A percentile compares a stretch with the other conserved stretches of the same genome.
Evolutionary conservation across 2,888 invertebrate species (phyloP).

Genomic region (Lucinisca nassula): DNA sequence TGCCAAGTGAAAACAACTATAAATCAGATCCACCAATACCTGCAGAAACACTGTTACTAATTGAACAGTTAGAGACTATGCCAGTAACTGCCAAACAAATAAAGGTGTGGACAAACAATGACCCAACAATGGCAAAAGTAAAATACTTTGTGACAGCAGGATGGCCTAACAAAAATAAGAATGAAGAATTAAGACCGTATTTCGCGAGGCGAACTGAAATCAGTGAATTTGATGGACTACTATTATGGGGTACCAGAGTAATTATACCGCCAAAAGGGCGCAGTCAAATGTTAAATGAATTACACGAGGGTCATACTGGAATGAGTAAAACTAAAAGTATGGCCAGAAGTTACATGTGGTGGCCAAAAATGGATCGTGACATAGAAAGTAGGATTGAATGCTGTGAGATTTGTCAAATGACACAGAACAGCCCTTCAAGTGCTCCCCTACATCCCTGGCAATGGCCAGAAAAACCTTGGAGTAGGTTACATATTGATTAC

Average conservation of each 20-base stretch:
- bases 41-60: too few species aligned
- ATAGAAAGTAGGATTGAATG: neutral
- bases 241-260: conserved; percentile 35
- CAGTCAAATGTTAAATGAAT: neutral
- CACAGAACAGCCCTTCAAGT: neutral
- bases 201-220: conserved; percentile 18
- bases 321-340: neutral
- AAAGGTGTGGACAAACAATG: conserved; percentile 14
- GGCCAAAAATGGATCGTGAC: neutral
- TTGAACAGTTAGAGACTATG: conserved; percentile 17
- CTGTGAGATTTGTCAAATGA: neutral
- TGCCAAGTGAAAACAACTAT: neutral
- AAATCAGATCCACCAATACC: too few species aligned
- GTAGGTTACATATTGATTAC: conserved; percentile 72
- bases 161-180: neutral
- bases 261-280: conserved; percentile 17
- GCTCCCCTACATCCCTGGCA: conserved; percentile 5
- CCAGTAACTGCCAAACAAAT: conserved; percentile 23
- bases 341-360: neutral
- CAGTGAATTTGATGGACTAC: neutral
- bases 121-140: neutral
- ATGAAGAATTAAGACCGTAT: conserved; percentile 18
- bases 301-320: neutral
- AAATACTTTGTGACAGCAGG: conserved; percentile 1
- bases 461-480: conserved; percentile 70